Evolutionary conservation across 2,888 invertebrate genomes (phyloP), one percentile per base, ranked within the genome.

Genomic region (Crepidodera aurea): DNA sequence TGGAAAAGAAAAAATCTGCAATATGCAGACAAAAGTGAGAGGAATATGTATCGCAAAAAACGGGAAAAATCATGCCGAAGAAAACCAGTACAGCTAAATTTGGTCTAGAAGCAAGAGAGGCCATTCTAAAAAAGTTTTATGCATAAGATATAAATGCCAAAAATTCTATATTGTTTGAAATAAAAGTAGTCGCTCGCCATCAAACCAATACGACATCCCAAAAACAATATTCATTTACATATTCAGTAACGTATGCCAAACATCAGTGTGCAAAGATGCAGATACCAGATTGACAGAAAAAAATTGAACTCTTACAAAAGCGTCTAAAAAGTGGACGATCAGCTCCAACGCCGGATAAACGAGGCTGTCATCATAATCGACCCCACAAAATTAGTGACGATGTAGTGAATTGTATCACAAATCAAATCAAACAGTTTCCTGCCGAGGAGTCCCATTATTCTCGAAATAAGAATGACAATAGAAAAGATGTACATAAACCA

Each of bases 21-120:
- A 40, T 40, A 18, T 15, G 2, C 10, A 56, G 56, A 55, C 15
- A 39, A 46, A 50, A 16, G 18, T 60, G 63, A 1, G 39, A 57
- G 34, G 46, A 51, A 22, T 65, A 65, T 51, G 32, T 51, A n/a
- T 59, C 62, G 10, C 51, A 65, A 13, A n/a, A n/a, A n/a, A 62
- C 46, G n/a, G 56, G 56, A 46, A 54, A 59, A 29, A n/a, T 39
- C 6, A 42, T 65, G 34, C 32, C 59, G 25, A 25, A 42, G 25
- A 62, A 65, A 29, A 18, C 15, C 10, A 13, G 64, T 29, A 8
- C 40, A 1, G 39, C 48, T 5, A 57, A 58, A 42, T 53, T 61
- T 58, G 12, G 37, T 46, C 5, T 25, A 8, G 46, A 60, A 34
- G 25, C 8, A 1, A 51, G 58, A 40, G 18, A 40, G 15, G 32